Conservation (phyloP, 2,888 invertebrate species). For the Nymphalis polychloros region DNA sequence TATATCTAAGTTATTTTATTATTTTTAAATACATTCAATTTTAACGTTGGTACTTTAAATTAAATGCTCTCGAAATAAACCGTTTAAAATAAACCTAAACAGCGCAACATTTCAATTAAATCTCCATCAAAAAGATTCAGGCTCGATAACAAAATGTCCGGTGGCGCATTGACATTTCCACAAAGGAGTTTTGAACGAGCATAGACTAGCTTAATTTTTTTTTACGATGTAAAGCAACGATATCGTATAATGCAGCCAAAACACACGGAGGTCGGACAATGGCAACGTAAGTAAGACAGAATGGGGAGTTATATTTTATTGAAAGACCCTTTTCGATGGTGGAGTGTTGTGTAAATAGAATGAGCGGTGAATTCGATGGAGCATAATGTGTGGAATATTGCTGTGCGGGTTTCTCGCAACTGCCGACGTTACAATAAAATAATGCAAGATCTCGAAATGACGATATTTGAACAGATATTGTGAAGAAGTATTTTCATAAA, state of each 20-base stretch:
- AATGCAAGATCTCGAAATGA: slow-evolving; percentile 44
- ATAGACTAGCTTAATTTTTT: slow-evolving; percentile 46
- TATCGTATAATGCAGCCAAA: slow-evolving; percentile 63
- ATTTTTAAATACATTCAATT: background rate
- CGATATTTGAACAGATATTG: slow-evolving; percentile 18
- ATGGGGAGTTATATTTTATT: slow-evolving; percentile 80
- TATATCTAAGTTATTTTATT: background rate
- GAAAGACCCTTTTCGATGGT: slow-evolving; percentile 76
- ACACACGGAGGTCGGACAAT: slow-evolving; percentile 62
- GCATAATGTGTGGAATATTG: slow-evolving; percentile 74
- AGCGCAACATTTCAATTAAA: slow-evolving; percentile 66
- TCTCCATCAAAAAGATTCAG: slow-evolving; percentile 52
- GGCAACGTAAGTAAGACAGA: slow-evolving; percentile 61
- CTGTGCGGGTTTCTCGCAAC: slow-evolving; percentile 45
- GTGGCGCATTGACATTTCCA: slow-evolving; percentile 58
- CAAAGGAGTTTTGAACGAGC: slow-evolving; percentile 48
- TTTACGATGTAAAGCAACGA: slow-evolving; percentile 54
- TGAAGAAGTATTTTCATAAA: background rate
- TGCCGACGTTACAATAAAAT: slow-evolving; percentile 51
- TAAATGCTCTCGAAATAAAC: slow-evolving; percentile 36
- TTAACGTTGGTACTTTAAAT: background rate
- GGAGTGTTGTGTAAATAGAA: slow-evolving; percentile 80
- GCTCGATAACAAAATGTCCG: slow-evolving; percentile 70
- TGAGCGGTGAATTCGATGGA: slow-evolving; percentile 58
- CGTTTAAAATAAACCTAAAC: slow-evolving; percentile 21